phyloP scores from a whole-genome alignment of 2,113 vertebrate species.

The Corythornis madagascariensis region DNA sequence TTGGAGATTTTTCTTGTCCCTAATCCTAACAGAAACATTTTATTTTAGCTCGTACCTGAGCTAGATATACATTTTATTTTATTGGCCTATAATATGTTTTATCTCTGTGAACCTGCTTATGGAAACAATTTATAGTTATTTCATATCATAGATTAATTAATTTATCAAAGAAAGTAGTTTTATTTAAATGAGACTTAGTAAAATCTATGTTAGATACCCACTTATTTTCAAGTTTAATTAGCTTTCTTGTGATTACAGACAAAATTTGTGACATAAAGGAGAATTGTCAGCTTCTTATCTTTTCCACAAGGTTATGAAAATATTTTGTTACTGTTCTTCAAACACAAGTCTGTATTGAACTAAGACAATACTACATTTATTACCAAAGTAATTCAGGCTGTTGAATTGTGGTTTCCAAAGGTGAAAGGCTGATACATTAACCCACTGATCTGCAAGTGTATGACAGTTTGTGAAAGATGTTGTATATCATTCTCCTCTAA shows the following conservation, averaged over 20 bases:
- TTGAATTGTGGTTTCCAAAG: constrained; percentile 51
- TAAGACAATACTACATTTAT: constrained; percentile 50
- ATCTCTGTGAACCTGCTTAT: neutral
- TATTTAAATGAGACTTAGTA: constrained; percentile 32
- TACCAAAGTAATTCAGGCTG: constrained; percentile 26
- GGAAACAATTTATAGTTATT: neutral
- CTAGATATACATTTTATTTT: neutral
- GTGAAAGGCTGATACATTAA: constrained; percentile 59
- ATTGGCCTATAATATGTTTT: neutral
- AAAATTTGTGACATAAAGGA: constrained; percentile 8
- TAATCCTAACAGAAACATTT: neutral
- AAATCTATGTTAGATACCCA: neutral
- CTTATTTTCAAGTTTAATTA: constrained; percentile 51
- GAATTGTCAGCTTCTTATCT: constrained; percentile 41
- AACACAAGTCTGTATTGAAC: neutral
- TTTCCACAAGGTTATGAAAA: constrained; percentile 50
- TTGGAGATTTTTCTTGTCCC: neutral
- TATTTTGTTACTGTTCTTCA: constrained; percentile 55
- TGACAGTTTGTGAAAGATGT: constrained; percentile 35
- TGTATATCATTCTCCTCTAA: neutral
- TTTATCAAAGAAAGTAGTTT: constrained; percentile 12
- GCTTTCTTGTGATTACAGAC: constrained; percentile 8
- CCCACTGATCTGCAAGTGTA: neutral
- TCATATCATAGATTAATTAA: neutral
- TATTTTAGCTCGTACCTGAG: neutral